A percentile compares a stretch with the other conserved stretches of the same genome.
Evolutionary conservation across 1,140 invertebrate species (phyloP).

Genomic region (Pseudobourletiella spinata): DNA sequence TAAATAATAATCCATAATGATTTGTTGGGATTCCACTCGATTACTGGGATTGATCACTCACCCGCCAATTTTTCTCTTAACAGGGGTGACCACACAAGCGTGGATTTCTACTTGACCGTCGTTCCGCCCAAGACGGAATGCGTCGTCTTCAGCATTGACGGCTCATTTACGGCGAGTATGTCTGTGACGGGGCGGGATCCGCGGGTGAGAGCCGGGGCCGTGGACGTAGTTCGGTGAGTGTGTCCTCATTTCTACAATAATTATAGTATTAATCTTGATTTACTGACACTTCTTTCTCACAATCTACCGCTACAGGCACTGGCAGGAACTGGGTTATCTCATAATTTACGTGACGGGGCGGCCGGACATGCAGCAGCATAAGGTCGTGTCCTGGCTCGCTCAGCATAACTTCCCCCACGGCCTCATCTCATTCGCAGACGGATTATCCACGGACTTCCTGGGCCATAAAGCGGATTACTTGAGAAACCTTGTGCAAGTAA

Average conservation of each 20-base stretch:
- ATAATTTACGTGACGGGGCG: conserved; percentile 96
- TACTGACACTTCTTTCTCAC: too few relatives aligned
- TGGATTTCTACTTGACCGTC: conserved; percentile 89
- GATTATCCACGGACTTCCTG: conserved; percentile 89
- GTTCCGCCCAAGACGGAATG: conserved; percentile 92
- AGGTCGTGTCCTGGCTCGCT: conserved; percentile 94
- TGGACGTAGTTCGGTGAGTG: too few relatives aligned
- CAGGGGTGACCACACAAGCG: conserved; percentile 86
- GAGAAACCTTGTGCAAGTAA: conserved; percentile 66
- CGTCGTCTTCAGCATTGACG: conserved; percentile 98
- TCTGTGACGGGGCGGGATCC: conserved; percentile 96
- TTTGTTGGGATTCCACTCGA: conserved; percentile 86
- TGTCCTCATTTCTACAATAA: too few relatives aligned
- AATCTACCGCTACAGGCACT: too few relatives aligned
- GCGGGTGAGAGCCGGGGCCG: conserved; percentile 92
- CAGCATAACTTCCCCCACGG: conserved; percentile 99
- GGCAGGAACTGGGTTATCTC: conserved; percentile 95
- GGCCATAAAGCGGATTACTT: conserved; percentile 91
- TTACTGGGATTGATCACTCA: too few relatives aligned
- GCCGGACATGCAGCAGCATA: conserved; percentile 96
- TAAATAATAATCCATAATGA: conserved; percentile 88
- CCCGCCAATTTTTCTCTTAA: too few relatives aligned
- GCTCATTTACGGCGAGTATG: conserved; percentile 97
- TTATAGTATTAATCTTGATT: too few relatives aligned
- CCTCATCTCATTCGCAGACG: conserved; percentile 94